Percentiles rank a stretch among this genome's conserved stretches.
Evolutionary conservation across 1,140 invertebrate genomes (phyloP).

Genomic region (Cherax destructor): DNA sequence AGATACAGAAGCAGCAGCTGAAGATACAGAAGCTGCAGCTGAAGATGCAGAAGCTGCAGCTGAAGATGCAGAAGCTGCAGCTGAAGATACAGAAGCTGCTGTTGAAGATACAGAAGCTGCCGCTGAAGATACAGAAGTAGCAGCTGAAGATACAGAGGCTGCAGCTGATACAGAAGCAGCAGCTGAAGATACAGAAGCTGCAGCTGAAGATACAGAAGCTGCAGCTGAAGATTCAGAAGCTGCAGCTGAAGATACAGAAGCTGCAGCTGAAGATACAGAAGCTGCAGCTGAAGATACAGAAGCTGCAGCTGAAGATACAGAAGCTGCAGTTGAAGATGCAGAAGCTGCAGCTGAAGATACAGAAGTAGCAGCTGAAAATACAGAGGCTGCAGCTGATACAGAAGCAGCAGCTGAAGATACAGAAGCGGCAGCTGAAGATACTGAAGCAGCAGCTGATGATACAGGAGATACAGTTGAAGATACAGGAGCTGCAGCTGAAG

Average conservation of each 20-base stretch:
- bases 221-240: neutral
- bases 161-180: neutral
- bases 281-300: neutral
- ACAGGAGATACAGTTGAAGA: too few species aligned
- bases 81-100: constrained; percentile 7
- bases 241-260: neutral
- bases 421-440: neutral
- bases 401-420: neutral
- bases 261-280: neutral
- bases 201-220: too few species aligned
- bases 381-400: neutral
- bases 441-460: neutral
- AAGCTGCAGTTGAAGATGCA: neutral
- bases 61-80: neutral
- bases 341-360: neutral
- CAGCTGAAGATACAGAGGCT: neutral
- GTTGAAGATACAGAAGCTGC: neutral
- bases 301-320: neutral
- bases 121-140: neutral
- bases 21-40: constrained; percentile 10
- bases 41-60: neutral
- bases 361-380: neutral
- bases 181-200: neutral
- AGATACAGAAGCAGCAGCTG: neutral
- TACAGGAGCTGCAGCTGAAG: neutral